Evolutionary conservation across 2,113 vertebrate genomes (phyloP).

Genomic region (Cyanoramphus novaezelandiae): DNA sequence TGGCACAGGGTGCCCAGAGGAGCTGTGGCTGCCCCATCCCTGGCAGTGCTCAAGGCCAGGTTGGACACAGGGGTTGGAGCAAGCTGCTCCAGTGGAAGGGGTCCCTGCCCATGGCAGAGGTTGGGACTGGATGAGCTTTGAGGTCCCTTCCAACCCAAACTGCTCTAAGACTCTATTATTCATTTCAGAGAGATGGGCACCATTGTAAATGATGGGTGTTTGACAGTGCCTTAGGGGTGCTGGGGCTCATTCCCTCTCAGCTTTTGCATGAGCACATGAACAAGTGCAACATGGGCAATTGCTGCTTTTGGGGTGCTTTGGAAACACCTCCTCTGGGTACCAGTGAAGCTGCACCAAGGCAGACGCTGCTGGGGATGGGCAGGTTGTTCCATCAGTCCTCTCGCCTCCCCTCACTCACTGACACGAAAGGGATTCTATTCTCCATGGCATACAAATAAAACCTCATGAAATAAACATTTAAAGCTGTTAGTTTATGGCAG

Average conservation of each 20-base stretch:
- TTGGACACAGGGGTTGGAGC: background rate
- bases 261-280: fast-evolving
- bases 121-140: background rate
- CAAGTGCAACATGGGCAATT: fast-evolving
- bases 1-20: background rate
- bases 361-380: background rate
- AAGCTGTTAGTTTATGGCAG: background rate
- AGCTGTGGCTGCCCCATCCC: background rate
- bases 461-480: background rate
- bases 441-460: background rate
- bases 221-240: background rate
- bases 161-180: background rate
- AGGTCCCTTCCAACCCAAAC: background rate
- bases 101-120: background rate
- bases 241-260: background rate
- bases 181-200: background rate
- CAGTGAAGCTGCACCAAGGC: background rate
- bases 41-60: background rate
- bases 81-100: background rate
- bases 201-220: fast-evolving
- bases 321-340: background rate
- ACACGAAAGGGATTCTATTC: background rate
- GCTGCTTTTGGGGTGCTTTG: background rate
- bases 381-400: background rate
- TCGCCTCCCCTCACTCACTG: background rate